These are phyloP conservation scores for Hypena proboscidalis DNA, from an alignment of 2,888 invertebrate genomes.

Conservation along the genomic window DNA sequence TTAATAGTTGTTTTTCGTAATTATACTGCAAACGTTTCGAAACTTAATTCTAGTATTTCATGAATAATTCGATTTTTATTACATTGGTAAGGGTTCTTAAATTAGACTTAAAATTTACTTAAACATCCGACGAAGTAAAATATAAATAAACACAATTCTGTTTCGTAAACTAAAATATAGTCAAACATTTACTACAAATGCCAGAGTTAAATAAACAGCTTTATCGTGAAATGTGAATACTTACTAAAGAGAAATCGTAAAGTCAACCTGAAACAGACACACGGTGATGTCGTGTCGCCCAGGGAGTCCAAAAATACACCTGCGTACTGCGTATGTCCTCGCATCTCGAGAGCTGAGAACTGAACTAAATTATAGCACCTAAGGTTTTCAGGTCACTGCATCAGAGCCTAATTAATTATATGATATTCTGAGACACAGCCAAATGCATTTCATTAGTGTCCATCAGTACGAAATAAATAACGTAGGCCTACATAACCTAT, in stretches of 20 bases:
- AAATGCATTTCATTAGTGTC: conserved; percentile 23
- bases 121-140: too few species aligned
- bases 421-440: conserved; percentile 49
- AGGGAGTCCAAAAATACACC: conserved; percentile 61
- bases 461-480: not conserved
- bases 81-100: too few species aligned
- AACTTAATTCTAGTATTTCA: not conserved
- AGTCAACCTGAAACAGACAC: conserved; percentile 41
- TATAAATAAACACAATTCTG: not conserved
- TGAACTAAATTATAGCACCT: conserved; percentile 45
- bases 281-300: conserved; percentile 35
- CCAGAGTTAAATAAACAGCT: conserved; percentile 8
- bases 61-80: too few species aligned
- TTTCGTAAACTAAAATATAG: not conserved
- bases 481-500: too few species aligned
- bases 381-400: conserved; percentile 54
- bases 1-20: conserved; percentile 9
- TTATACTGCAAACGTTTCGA: conserved; percentile 14
- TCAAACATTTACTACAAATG: not conserved
- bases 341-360: conserved; percentile 20
- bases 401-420: conserved; percentile 50
- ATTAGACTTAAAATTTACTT: too few species aligned
- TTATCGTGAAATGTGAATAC: conserved; percentile 29
- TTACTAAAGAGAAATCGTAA: conserved; percentile 33
- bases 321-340: conserved; percentile 35